Base-by-base conservation (phyloP, 1,140 invertebrate species). In the Trissolcus basalis region DNA sequence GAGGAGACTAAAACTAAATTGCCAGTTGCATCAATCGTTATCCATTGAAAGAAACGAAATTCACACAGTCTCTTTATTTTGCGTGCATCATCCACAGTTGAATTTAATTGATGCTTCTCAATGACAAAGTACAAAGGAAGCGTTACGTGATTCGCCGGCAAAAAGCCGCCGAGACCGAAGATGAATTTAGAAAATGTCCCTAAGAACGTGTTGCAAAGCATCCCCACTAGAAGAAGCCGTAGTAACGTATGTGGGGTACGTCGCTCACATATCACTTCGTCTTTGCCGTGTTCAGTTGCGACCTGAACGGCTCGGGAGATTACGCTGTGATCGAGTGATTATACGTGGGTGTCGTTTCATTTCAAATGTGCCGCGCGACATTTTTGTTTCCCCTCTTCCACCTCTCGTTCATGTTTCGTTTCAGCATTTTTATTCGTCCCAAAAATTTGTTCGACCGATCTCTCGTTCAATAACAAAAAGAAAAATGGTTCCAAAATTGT, bases 171-270 rank as follows among this genome's bases (percentile, higher is more conserved):
- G 33, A 33, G 59, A 53, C 60, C 73, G 43, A 77, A 77, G 75
- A 70, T 79, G 70, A 79, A 79, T 79, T 77, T 77, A 77, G 65
- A 79, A 79, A 79, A 79, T 73, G 64, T 74, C 71, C 61, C 61
- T 64, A 74, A 77, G 59, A 73, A 51, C 78, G 64, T 33, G 63
- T 56, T 68, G 56, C 55, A 74, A 79, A 75, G 72, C 69, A 80
- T 80, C 82, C 83, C 83, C 83, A 84, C 83, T 85, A 82, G 61
- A 80, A 67, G 83, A 86, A 85, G 83, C 83, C 83, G 77, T 86
- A 83, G 78, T 65, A 75, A 79, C 73, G 79, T 82, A 86, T 85
- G 83, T 86, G 83, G 80, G 80, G 80, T 86, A 86, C 83, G 84
- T 83, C 80, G 78, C 63, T 83, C 80, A 79, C 78, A 73, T 80